Evolutionary conservation across 2,797 vertebrate genomes (phyloP), one percentile per base, ranked within the genome.

Genomic region (Bradypus variegatus): DNA sequence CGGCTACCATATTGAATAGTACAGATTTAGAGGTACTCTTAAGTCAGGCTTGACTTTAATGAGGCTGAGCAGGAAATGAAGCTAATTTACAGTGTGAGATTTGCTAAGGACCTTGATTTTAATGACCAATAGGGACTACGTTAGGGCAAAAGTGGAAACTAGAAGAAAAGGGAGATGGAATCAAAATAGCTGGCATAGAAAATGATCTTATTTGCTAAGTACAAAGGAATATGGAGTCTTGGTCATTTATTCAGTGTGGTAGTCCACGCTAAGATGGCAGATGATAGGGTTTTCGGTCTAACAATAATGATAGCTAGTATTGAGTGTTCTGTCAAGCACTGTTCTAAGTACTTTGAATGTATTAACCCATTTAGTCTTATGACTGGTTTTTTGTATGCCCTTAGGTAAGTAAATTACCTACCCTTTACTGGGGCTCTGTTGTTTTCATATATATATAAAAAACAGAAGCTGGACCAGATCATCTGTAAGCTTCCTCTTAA

Each of bases 61-160:
- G 53, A 91, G 50, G 29, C 25, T 83, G 19, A 72, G 18, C 86
- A 84, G 81, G 29, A 91, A 93, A 62, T 93, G 45, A 93, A 77
- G 9, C n/a, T 77, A 38, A 67, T 67, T 33, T 27, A 70, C 50
- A 84, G 38, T 73, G 69, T 91, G n/a, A 72, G 14, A 80, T 94
- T 90, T 93, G 10, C 27, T 62, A 60, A 92, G 53, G 38, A 80
- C 41, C 7, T 86, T 91, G 70, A 72, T 64, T 85, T 94, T 93
- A 82, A 31, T 82, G 38, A 91, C 73, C 27, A 93, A 0, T 81
- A 72, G 38, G 58, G 36, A 88, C 65, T 87, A 58, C 86, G 76
- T 65, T 89, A 88, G 67, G 18, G 21, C 6, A 55, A 85, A 89
- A 82, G 29, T 90, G 9, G 64, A 76, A 92, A 81, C 76, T 11